A percentile compares a stretch with the other conserved stretches of the same genome.
phyloP scores from a whole-genome alignment of 2,113 vertebrate species.

The Pan paniscus region DNA sequence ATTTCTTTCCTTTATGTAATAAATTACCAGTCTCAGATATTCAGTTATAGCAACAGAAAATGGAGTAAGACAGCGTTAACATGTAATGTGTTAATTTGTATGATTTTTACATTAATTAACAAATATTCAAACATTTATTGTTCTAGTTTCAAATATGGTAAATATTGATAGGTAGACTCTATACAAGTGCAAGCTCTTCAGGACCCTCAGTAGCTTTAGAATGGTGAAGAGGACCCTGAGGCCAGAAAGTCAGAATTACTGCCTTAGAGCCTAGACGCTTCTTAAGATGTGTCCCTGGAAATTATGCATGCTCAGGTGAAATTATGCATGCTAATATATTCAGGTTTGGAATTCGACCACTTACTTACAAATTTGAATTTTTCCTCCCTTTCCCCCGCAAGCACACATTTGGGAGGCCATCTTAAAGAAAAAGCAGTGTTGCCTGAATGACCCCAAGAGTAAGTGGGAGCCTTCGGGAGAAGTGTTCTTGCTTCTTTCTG shows the following conservation, averaged over 20 bases:
- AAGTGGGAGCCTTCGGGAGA: no score
- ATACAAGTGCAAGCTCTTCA: neutral
- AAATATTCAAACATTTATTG: neutral
- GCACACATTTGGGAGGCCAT: no score
- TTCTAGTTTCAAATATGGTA: neutral
- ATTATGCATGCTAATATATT: neutral
- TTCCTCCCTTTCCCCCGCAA: neutral
- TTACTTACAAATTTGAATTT: neutral
- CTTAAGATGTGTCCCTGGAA: no score
- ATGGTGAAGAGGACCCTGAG: neutral
- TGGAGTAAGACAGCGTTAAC: neutral
- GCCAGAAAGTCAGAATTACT: neutral
- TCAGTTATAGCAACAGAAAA: neutral
- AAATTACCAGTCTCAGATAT: neutral
- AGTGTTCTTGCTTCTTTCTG: no score
- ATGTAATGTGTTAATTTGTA: neutral
- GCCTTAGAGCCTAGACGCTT: fast-evolving
- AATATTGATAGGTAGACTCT: neutral
- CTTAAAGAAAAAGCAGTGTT: no score
- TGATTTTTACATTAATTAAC: conserved; percentile 15
- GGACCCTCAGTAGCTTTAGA: neutral
- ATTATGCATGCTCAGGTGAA: neutral
- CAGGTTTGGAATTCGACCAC: neutral
- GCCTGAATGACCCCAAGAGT: no score
- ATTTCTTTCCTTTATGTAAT: no score